Percentiles rank a stretch among this genome's conserved stretches.
Evolutionary conservation across 2,797 vertebrate species (phyloP).

Genomic region (Brotula barbata): DNA sequence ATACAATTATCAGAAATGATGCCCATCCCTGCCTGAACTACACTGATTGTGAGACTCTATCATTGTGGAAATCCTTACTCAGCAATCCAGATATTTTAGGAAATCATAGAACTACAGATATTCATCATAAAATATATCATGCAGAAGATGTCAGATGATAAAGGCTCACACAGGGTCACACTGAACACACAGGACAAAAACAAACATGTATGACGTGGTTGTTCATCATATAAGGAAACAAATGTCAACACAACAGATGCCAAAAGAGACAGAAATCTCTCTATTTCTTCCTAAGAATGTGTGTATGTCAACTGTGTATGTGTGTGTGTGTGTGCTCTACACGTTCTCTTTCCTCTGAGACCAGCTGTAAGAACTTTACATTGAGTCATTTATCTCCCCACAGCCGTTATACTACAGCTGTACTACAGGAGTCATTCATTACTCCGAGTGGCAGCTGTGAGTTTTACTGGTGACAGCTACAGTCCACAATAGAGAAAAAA

Average conservation of each 20-base stretch:
- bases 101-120: too few species aligned
- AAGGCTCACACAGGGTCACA: too few species aligned
- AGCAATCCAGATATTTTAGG: too few species aligned
- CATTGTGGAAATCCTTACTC: too few species aligned
- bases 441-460: neutral
- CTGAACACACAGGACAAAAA: too few species aligned
- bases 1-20: too few species aligned
- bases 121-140: too few species aligned
- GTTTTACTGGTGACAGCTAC: slow-evolving; percentile 35
- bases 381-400: slow-evolving; percentile 42
- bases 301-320: neutral
- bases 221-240: neutral
- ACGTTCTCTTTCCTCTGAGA: slow-evolving; percentile 43
- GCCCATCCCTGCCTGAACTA: too few species aligned
- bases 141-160: too few species aligned
- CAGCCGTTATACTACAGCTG: slow-evolving; percentile 57
- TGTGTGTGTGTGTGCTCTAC: slow-evolving; percentile 4
- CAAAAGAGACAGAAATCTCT: too few species aligned
- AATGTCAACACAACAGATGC: neutral
- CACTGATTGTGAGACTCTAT: too few species aligned
- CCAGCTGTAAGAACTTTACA: slow-evolving; percentile 20
- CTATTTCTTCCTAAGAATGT: neutral
- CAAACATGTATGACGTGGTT: neutral
- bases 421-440: slow-evolving; percentile 31
- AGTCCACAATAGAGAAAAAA: slow-evolving; percentile 16